phyloP scores from a whole-genome alignment of 2,888 invertebrate genomes.

The Stenichneumon culpator region DNA sequence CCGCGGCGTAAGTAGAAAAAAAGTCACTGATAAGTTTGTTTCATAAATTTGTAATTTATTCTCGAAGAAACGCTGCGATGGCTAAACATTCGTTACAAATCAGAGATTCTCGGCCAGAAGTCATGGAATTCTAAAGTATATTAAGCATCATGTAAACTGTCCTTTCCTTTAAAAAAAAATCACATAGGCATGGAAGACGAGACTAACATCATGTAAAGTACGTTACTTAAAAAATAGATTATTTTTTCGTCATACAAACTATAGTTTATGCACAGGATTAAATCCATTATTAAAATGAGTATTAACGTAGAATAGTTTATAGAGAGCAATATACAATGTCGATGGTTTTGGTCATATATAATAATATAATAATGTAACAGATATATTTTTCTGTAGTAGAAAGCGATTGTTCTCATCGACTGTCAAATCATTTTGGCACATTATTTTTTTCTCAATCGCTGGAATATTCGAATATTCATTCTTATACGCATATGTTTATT shows the following conservation, averaged over 20 bases:
- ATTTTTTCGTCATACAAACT: background rate
- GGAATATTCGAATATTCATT: slow-evolving; percentile 21
- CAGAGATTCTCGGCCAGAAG: slow-evolving; percentile 5
- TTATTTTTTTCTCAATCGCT: slow-evolving; percentile 13
- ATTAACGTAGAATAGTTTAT: slow-evolving; percentile 2
- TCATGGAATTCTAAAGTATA: slow-evolving; percentile 41
- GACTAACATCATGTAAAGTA: slow-evolving; percentile 11
- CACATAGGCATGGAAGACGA: slow-evolving; percentile 50
- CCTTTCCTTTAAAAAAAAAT: slow-evolving; percentile 37
- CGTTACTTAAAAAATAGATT: slow-evolving; percentile 38
- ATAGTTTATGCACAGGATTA: slow-evolving; percentile 19
- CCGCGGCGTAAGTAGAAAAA: background rate
- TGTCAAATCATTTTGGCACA: slow-evolving; percentile 44
- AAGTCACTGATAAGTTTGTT: background rate
- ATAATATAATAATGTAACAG: slow-evolving; percentile 26
- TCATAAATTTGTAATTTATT: slow-evolving; percentile 43
- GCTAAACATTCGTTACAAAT: slow-evolving; percentile 18
- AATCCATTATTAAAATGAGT: slow-evolving; percentile 3
- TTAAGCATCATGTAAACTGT: slow-evolving; percentile 38
- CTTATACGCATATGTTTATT: slow-evolving; percentile 5
- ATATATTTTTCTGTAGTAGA: slow-evolving; percentile 2
- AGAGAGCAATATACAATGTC: slow-evolving; percentile 26
- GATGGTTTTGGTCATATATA: slow-evolving; percentile 21
- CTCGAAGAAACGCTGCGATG: slow-evolving; percentile 26
- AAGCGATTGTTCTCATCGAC: slow-evolving; percentile 12